phyloP scores from a whole-genome alignment of 2,113 vertebrate genomes.

The Seriola dumerili region DNA sequence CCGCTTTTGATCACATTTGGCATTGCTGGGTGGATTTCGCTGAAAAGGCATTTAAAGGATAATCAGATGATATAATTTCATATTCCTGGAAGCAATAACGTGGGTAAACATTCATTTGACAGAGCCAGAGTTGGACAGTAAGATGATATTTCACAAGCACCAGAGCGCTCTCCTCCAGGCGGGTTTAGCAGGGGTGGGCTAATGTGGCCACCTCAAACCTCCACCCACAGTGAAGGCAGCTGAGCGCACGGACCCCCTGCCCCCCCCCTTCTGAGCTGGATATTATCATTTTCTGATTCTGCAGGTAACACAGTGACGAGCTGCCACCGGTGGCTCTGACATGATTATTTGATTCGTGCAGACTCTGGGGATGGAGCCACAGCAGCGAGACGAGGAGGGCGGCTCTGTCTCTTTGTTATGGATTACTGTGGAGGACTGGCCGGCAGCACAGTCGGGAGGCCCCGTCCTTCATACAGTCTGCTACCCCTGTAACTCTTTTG shows the following conservation, averaged over 20 bases:
- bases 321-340: neutral
- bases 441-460: neutral
- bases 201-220: neutral
- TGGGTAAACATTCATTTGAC: neutral
- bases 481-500: neutral
- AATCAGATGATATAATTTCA: neutral
- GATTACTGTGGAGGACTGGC: neutral
- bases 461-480: neutral
- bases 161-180: neutral
- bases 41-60: neutral
- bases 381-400: conserved; percentile 2
- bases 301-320: conserved; percentile 28
- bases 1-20: neutral
- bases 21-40: neutral
- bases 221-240: neutral
- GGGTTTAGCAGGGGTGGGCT: conserved; percentile 1
- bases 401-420: neutral
- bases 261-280: neutral
- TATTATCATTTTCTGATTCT: conserved; percentile 24
- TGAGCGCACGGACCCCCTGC: neutral
- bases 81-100: neutral
- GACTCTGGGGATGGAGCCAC: conserved; percentile 36
- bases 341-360: conserved; percentile 17
- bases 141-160: neutral
- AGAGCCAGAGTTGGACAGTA: neutral